Base-by-base conservation (phyloP, 2,888 invertebrate genomes). In the Andrena bucephala region DNA sequence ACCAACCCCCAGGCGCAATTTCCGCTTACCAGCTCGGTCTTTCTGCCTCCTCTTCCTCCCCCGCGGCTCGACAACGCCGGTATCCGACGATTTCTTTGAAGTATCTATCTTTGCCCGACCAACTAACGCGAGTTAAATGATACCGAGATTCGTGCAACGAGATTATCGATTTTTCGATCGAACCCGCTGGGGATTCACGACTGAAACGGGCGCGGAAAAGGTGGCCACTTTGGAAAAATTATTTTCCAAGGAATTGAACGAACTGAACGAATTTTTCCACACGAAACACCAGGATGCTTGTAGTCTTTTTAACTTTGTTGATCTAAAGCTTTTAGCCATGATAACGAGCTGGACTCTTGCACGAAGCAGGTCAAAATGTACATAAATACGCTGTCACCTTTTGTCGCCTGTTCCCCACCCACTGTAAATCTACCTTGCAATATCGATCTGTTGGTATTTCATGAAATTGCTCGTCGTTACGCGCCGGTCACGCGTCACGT, bases 1-100 rank as follows among this genome's bases (percentile, higher is more conserved):
- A 77, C 83, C 87, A 84, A 82, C 83, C 88, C 85, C 81, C 76
- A 75, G 85, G 87, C 84, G 85, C 87, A 88, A 88, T 88, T 88
- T 88, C 87, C 88, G 86, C 75, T 81, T 81, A 78, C 84, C 80
- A 85, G 84, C 69, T 81, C 73, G 10, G 48, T 13, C 8, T 7
- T 33, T 8, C 50, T 62, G 13, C n/a, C 57, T 8, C 13, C 20
- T 42, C n/a, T 16, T 33, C 33, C 50, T 16, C 33, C 33, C 13
- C 33, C 6, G 5, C n/a, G 36, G 27, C 60, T 57, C 78, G 83
- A 66, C 83, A 70, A 79, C 62, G 54, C 54, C 66, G 73, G 59
- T 72, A 71, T 69, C 36, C 75, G 77, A 54, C 74, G 68, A 83
- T 73, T 85, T 85, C 85, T 85, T 85, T 85, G 84, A 84, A 85